phyloP scores from a whole-genome alignment of 1,140 invertebrate genomes.

The Drosophila leontia region DNA sequence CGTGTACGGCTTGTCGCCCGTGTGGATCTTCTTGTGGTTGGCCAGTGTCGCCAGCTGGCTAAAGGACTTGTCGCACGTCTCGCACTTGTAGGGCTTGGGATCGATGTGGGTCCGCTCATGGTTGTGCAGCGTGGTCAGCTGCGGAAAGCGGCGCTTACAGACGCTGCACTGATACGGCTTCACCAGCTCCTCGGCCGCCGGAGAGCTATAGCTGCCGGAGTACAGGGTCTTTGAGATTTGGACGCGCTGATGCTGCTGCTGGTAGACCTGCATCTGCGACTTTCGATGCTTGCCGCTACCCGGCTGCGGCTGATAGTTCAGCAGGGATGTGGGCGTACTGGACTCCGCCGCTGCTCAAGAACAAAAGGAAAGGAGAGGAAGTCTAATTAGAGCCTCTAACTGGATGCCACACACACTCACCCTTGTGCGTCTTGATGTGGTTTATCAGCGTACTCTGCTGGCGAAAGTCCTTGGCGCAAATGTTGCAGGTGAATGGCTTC shows the following conservation, averaged over 20 bases:
- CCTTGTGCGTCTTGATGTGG: slow-evolving; percentile 85
- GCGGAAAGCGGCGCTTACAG: slow-evolving; percentile 83
- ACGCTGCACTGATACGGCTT: slow-evolving; percentile 85
- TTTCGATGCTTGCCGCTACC: slow-evolving; percentile 64
- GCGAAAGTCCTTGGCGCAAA: slow-evolving; percentile 83
- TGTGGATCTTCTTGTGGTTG: slow-evolving; percentile 84
- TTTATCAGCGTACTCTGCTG: slow-evolving; percentile 84
- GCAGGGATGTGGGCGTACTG: slow-evolving; percentile 75
- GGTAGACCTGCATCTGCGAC: slow-evolving; percentile 75
- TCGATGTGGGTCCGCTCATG: slow-evolving; percentile 84
- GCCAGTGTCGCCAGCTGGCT: slow-evolving; percentile 79
- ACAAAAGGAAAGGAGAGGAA: slow-evolving; percentile 5
- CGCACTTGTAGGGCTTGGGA: slow-evolving; percentile 84
- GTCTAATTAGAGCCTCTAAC: neutral
- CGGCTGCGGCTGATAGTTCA: slow-evolving; percentile 78
- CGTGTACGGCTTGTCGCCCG: slow-evolving; percentile 84
- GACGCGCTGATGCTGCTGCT: slow-evolving; percentile 75
- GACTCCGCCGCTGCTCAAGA: slow-evolving; percentile 66
- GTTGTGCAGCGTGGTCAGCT: slow-evolving; percentile 82
- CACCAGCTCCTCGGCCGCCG: slow-evolving; percentile 81
- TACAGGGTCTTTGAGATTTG: slow-evolving; percentile 83
- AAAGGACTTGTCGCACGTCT: slow-evolving; percentile 82
- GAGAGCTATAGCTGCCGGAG: slow-evolving; percentile 79
- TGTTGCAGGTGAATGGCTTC: slow-evolving; percentile 84
- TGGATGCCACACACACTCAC: slow-evolving; percentile 53